Conservation (phyloP, 2,797 vertebrate genomes). For the Melanotaenia maccullochi region DNA sequence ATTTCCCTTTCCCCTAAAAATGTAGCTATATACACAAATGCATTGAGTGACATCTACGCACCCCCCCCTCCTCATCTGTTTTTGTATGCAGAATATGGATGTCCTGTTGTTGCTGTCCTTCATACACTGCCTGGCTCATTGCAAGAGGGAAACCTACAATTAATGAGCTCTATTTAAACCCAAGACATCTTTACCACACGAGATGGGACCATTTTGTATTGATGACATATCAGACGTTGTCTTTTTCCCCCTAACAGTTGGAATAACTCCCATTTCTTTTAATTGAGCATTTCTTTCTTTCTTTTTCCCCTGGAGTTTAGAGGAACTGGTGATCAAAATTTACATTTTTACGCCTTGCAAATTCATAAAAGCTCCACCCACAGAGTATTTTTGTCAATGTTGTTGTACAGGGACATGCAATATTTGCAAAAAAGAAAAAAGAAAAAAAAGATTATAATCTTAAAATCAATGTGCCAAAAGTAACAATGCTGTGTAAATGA, state of each 20-base stretch:
- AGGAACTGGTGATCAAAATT: slow-evolving; percentile 90
- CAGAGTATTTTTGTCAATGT: slow-evolving; percentile 88
- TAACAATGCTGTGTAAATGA: slow-evolving; percentile 86
- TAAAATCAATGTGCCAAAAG: slow-evolving; percentile 95
- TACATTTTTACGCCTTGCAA: slow-evolving; percentile 86
- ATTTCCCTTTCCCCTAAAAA: slow-evolving; percentile 81
- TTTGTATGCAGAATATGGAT: slow-evolving; percentile 87
- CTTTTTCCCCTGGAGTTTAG: slow-evolving; percentile 83
- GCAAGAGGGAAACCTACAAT: slow-evolving; percentile 85
- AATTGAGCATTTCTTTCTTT: slow-evolving; percentile 77
- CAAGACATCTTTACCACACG: slow-evolving; percentile 92
- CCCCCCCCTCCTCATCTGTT: slow-evolving; percentile 80
- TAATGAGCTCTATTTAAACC: slow-evolving; percentile 81
- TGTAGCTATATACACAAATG: slow-evolving; percentile 86
- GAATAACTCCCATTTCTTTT: slow-evolving; percentile 88
- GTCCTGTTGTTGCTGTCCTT: slow-evolving; percentile 90
- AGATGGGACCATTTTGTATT: slow-evolving; percentile 93
- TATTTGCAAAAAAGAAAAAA: slow-evolving; percentile 87
- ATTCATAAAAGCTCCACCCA: slow-evolving; percentile 83
- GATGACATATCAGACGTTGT: slow-evolving; percentile 90
- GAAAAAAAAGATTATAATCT: slow-evolving; percentile 81
- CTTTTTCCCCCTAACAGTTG: slow-evolving; percentile 85
- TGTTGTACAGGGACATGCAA: slow-evolving; percentile 98
- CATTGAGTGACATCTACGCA: slow-evolving; percentile 86
- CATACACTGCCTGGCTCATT: slow-evolving; percentile 91